phyloP scores from a whole-genome alignment of 1,140 invertebrate genomes.

The Psix sp. region DNA sequence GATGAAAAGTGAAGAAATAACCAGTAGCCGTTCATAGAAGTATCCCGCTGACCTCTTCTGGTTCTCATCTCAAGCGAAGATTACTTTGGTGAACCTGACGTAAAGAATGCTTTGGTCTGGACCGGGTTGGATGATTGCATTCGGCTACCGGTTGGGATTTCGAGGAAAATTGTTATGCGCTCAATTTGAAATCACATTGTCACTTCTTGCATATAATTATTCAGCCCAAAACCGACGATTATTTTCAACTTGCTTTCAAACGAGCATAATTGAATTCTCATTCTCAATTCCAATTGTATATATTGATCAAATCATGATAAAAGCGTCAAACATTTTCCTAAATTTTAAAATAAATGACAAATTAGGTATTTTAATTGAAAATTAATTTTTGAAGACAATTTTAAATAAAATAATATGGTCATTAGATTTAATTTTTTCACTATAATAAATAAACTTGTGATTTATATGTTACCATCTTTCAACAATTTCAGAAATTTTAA shows the following conservation, averaged over 20 bases:
- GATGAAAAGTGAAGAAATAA: slow-evolving; percentile 60
- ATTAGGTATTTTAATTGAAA: too few species aligned
- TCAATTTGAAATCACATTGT: slow-evolving; percentile 50
- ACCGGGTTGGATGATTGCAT: slow-evolving; percentile 57
- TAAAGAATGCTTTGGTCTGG: slow-evolving; percentile 69
- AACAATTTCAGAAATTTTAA: too few species aligned
- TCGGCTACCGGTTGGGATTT: slow-evolving; percentile 51
- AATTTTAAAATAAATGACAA: too few species aligned
- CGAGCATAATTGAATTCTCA: too few species aligned
- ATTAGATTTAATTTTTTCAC: too few species aligned
- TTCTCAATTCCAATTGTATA: too few species aligned
- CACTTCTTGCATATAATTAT: slow-evolving; percentile 38
- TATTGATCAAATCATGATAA: too few species aligned
- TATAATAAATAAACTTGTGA: too few species aligned
- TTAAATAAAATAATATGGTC: too few species aligned
- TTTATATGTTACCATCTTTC: too few species aligned
- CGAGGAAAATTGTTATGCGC: slow-evolving; percentile 51
- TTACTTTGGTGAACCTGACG: slow-evolving; percentile 66
- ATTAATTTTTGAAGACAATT: too few species aligned
- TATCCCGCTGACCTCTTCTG: slow-evolving; percentile 71
- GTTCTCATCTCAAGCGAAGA: slow-evolving; percentile 62
- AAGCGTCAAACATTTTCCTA: too few species aligned
- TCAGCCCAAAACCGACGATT: not conserved
- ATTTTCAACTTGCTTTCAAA: not conserved
- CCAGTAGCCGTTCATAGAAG: slow-evolving; percentile 70